These are phyloP conservation scores for Blastomussa wellsi DNA, from an alignment of 92 coral and sea anemone species.

Conservation along the genomic window DNA sequence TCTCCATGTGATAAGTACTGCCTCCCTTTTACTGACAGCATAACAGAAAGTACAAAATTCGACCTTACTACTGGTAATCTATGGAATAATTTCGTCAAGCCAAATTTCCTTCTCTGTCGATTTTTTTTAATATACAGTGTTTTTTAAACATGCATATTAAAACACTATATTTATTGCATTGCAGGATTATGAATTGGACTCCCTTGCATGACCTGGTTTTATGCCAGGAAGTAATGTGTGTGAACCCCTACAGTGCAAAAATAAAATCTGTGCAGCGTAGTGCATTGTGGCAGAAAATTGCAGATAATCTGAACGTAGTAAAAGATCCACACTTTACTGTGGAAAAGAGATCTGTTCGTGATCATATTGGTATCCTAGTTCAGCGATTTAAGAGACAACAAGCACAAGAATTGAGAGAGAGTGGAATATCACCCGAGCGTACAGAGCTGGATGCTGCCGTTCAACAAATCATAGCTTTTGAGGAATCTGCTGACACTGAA, in stretches of 20 bases:
- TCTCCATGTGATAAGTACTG: too few species aligned
- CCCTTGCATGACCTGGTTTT: constrained; percentile 32
- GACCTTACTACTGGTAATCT: too few species aligned
- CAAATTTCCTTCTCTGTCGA: too few species aligned
- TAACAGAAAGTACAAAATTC: too few species aligned
- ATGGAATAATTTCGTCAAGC: too few species aligned
- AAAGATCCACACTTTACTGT: constrained; percentile 38
- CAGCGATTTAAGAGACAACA: constrained; percentile 51
- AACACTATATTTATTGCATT: background rate
- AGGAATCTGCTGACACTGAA: constrained; percentile 52
- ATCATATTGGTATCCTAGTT: constrained; percentile 37
- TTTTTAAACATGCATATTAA: too few species aligned
- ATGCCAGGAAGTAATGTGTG: constrained; percentile 46
- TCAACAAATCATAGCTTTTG: constrained; percentile 52
- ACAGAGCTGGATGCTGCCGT: constrained; percentile 45
- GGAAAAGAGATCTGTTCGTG: constrained; percentile 44
- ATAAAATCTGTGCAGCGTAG: constrained; percentile 45
- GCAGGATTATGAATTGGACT: background rate
- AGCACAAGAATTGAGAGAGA: constrained; percentile 39
- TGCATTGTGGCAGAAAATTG: constrained; percentile 48
- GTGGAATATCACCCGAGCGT: constrained; percentile 44
- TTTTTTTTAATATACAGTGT: too few species aligned
- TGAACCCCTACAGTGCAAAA: constrained; percentile 39
- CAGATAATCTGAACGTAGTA: constrained; percentile 41
- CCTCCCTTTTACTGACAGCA: too few species aligned